These are phyloP conservation scores for Philopotamus ludificatus DNA, from an alignment of 1,140 invertebrate genomes.

Conservation along the genomic window DNA sequence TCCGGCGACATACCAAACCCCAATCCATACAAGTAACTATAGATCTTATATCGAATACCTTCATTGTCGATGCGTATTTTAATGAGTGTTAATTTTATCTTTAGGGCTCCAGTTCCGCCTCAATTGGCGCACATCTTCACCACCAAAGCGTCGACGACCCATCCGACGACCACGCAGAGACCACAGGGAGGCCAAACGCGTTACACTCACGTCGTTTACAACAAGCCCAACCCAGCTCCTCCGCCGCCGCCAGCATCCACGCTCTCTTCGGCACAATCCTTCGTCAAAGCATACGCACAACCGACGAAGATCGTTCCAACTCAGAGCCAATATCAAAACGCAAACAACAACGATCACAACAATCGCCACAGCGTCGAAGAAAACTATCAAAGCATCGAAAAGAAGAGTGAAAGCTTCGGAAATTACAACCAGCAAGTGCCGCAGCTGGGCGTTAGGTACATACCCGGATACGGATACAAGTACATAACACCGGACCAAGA, in stretches of 20 bases:
- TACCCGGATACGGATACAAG: slow-evolving; percentile 37
- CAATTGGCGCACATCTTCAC: slow-evolving; percentile 28
- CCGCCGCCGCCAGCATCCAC: slow-evolving; percentile 46
- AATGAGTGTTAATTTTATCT: background rate
- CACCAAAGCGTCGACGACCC: slow-evolving; percentile 9
- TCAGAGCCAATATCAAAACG: slow-evolving; percentile 38
- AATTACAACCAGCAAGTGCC: slow-evolving; percentile 28
- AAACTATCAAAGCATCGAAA: slow-evolving; percentile 5
- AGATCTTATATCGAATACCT: background rate
- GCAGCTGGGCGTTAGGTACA: slow-evolving; percentile 30
- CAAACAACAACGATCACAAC: slow-evolving; percentile 31
- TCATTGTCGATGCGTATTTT: background rate
- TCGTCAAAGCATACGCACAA: slow-evolving; percentile 50
- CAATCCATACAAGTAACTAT: slow-evolving; percentile 59
- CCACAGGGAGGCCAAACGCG: slow-evolving; percentile 45
- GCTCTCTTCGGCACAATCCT: slow-evolving; percentile 43
- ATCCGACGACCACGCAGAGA: slow-evolving; percentile 4
- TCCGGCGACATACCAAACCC: slow-evolving; percentile 58
- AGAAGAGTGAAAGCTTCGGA: slow-evolving; percentile 1
- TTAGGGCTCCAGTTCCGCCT: slow-evolving; percentile 28
- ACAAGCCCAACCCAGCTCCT: slow-evolving; percentile 37
- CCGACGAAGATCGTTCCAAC: slow-evolving; percentile 32
- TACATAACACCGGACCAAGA: slow-evolving; percentile 39
- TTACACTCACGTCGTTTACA: slow-evolving; percentile 50
- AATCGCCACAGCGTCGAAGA: background rate